Conservation (phyloP, 2,113 vertebrate genomes). For the Macrotus californicus region DNA sequence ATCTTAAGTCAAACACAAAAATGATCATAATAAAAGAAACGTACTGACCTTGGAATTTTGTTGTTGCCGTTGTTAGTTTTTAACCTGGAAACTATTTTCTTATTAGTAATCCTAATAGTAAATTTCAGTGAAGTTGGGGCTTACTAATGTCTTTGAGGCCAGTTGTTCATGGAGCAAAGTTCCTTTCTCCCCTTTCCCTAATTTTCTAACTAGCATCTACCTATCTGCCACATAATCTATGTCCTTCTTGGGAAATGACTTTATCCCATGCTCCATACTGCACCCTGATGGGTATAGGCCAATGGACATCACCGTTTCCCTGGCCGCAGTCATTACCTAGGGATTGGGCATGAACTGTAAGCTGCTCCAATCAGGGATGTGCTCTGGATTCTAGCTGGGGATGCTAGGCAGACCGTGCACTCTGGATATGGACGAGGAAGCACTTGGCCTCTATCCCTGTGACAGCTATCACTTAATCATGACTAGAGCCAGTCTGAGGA, state of each 20-base stretch:
- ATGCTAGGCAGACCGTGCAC: neutral
- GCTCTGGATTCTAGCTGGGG: neutral
- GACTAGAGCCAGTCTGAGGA: neutral
- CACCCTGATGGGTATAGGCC: neutral
- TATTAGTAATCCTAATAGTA: neutral
- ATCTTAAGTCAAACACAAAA: slow-evolving; percentile 59
- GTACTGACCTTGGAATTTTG: slow-evolving; percentile 56
- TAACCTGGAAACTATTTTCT: neutral
- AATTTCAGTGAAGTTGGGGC: neutral
- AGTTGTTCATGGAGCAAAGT: neutral
- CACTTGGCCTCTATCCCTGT: neutral
- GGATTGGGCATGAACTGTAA: neutral
- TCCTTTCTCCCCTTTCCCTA: neutral
- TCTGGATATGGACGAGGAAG: neutral
- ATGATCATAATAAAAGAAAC: slow-evolving; percentile 64
- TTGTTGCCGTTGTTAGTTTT: slow-evolving; percentile 19
- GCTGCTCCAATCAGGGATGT: neutral
- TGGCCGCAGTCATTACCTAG: neutral
- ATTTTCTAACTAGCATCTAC: neutral
- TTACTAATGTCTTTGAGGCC: neutral
- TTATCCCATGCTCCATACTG: neutral
- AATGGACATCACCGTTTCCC: neutral
- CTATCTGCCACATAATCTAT: neutral
- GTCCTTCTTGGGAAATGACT: neutral
- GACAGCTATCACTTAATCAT: neutral